phyloP scores from a whole-genome alignment of 2,888 invertebrate genomes.

The Lathronympha strigana region DNA sequence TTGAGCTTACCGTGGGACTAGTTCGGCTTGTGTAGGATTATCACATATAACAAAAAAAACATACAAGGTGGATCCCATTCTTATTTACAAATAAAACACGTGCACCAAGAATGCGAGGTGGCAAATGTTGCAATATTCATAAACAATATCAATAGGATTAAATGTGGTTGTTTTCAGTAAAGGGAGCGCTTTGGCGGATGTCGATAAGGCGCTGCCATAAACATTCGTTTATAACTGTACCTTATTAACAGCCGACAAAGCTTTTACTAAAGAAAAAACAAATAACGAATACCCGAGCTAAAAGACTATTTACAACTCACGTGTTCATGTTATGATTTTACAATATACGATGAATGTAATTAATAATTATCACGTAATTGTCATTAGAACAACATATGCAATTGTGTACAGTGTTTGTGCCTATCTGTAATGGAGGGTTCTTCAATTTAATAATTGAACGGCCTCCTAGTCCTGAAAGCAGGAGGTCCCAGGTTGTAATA shows the following conservation, averaged over 20 bases:
- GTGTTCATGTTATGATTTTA: slow-evolving; percentile 20
- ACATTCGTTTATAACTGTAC: too few species aligned
- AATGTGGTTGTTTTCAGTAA: too few species aligned
- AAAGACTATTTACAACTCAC: slow-evolving; percentile 14
- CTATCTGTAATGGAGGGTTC: not conserved
- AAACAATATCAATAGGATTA: too few species aligned
- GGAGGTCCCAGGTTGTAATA: too few species aligned
- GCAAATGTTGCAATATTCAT: slow-evolving; percentile 6
- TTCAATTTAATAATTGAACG: not conserved
- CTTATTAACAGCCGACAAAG: too few species aligned
- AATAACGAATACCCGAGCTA: not conserved
- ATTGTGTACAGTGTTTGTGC: not conserved
- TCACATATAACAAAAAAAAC: too few species aligned
- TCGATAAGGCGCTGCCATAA: too few species aligned
- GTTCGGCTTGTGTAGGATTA: too few species aligned
- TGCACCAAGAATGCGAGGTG: slow-evolving; percentile 4
- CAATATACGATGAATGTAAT: not conserved
- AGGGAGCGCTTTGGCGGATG: too few species aligned
- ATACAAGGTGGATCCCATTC: not conserved
- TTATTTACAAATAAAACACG: not conserved
- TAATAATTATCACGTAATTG: slow-evolving; percentile 1
- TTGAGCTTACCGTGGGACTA: too few species aligned
- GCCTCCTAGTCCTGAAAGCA: too few species aligned
- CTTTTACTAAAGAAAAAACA: too few species aligned
- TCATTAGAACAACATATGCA: not conserved